These are phyloP conservation scores for Standfussiana lucernea DNA, from an alignment of 2,888 invertebrate species.

Conservation along the genomic window DNA sequence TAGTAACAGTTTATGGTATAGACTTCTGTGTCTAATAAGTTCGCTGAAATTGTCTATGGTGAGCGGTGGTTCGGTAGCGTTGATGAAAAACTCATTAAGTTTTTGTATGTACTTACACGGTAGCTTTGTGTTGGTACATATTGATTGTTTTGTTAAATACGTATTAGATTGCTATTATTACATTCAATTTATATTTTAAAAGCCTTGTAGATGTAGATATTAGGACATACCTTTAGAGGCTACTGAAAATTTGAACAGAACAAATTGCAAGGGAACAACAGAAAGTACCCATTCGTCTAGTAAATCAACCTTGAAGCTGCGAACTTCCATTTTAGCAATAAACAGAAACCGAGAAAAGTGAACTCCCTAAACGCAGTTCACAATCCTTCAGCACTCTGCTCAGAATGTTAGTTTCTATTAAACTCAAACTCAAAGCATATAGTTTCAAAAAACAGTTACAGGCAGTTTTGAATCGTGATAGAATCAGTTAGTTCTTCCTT, in stretches of 20 bases:
- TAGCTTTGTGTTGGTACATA: slow-evolving; percentile 32
- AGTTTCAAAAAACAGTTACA: neutral
- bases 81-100: slow-evolving; percentile 54
- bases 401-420: neutral
- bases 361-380: neutral
- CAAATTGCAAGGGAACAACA: neutral
- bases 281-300: too few relatives aligned
- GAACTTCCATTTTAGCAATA: neutral
- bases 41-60: slow-evolving; percentile 57
- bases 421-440: neutral
- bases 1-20: slow-evolving; percentile 63
- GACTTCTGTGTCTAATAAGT: slow-evolving; percentile 59
- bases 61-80: slow-evolving; percentile 36
- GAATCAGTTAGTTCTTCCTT: too few relatives aligned
- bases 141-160: slow-evolving; percentile 35
- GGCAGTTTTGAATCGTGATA: neutral
- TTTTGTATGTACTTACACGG: slow-evolving; percentile 26
- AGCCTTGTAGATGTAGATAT: neutral
- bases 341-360: neutral
- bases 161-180: neutral
- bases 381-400: neutral
- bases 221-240: neutral
- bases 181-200: neutral
- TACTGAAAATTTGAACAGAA: neutral
- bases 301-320: neutral